Evolutionary conservation across 1,140 invertebrate species (phyloP).

Genomic region (Cydia amplana): DNA sequence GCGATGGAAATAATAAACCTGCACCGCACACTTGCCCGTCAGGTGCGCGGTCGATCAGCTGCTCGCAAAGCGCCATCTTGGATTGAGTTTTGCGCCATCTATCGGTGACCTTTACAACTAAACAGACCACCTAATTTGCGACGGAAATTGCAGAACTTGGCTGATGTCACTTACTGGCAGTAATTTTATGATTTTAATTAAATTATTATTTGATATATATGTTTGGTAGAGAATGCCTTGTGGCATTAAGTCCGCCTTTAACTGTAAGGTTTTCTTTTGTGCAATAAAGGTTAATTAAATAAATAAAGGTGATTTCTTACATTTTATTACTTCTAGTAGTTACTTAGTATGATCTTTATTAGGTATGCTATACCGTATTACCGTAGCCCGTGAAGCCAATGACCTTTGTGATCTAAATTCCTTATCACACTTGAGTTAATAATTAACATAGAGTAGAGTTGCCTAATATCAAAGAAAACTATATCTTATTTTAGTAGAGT

Average conservation of each 20-base stretch:
- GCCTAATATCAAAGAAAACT: neutral
- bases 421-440: neutral
- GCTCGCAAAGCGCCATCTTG: conserved; percentile 24
- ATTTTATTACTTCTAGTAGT: too few relatives aligned
- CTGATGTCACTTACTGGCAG: neutral
- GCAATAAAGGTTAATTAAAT: too few relatives aligned
- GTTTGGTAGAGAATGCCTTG: too few relatives aligned
- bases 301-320: too few relatives aligned
- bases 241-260: too few relatives aligned
- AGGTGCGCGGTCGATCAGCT: conserved; percentile 30
- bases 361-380: too few relatives aligned
- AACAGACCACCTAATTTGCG: neutral
- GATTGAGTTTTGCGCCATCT: conserved; percentile 16
- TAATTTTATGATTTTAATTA: neutral
- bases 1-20: neutral
- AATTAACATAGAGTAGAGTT: neutral
- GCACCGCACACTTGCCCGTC: neutral
- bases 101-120: conserved; percentile 22
- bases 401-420: neutral
- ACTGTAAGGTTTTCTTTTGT: too few relatives aligned
- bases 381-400: neutral
- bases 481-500: neutral
- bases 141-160: conserved; percentile 4
- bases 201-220: too few relatives aligned
- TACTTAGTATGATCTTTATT: too few relatives aligned